Base-by-base conservation (phyloP, 2,888 invertebrate genomes). In the Agrotis exclamationis region DNA sequence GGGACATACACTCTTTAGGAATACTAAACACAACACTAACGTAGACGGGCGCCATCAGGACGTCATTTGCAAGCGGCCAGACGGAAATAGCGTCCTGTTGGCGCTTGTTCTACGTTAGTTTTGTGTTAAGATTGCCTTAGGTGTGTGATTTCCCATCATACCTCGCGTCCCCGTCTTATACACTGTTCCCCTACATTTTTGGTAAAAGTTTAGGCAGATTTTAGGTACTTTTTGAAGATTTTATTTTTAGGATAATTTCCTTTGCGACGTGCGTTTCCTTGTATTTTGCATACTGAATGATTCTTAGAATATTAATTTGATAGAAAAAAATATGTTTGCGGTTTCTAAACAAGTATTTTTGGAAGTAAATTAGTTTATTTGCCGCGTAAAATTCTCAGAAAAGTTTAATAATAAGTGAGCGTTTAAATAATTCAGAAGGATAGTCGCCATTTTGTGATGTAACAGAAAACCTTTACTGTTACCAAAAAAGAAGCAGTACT, bases 271-370 rank as follows among this genome's bases (percentile, higher is more conserved):
- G 13, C 33, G 9, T 50, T 53, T 64, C n/a, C 11, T 9, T 24
- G 14, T n/a, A 50, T 50, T 59, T 22, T 14, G 7, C 11, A 16
- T n/a, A n/a, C 3, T 6, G 4, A 20, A 14, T 44, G 6, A 33
- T 79, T 73, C 74, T n/a, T 3, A 39, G 53, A 73, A 75, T 20
- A 48, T 51, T 3, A 5, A 28, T 13, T 18, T 22, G 14, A 11
- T 20, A 24, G n/a, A 14, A 22, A 24, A 24, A 77, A 13, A 20
- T 39, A 6, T 22, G 20, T 62, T 47, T 62, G 62, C 28, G 47
- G 44, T 63, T 72, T 79, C 9, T 14, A 48, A 73, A 18, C 1
- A 47, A 20, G 39, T 47, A 14, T 18, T 22, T 33, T 51, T 47
- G 7, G 24, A n/a, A 56, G 16, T 28, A 1, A 71, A 28, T 48